These are phyloP conservation scores for Aurelia sp. DNA, from an alignment of 30 jellyfish, hydroid and myxozoan genomes.

Conservation along the genomic window DNA sequence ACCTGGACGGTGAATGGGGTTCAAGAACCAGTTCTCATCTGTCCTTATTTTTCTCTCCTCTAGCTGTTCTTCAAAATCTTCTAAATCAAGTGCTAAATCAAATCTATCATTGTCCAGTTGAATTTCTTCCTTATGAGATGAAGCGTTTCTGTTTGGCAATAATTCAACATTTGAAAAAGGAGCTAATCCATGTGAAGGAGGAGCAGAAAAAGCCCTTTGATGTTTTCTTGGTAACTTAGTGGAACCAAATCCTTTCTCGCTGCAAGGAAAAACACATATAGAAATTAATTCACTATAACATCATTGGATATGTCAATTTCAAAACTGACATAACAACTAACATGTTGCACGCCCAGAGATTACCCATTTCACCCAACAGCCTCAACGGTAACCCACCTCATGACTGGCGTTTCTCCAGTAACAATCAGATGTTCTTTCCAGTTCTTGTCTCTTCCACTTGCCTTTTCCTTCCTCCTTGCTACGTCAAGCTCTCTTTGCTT, in stretches of 20 bases:
- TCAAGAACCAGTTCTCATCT: constrained; percentile 40
- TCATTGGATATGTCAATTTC: no score
- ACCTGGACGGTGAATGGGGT: constrained; percentile 63
- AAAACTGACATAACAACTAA: no score
- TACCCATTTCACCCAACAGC: no score
- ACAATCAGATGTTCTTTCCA: background rate
- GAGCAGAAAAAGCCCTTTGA: constrained; percentile 42
- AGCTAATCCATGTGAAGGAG: background rate
- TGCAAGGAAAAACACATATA: background rate
- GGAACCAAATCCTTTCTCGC: constrained; percentile 28
- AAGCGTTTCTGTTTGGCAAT: constrained; percentile 7
- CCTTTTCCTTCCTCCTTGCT: background rate
- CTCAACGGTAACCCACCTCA: constrained; percentile 6
- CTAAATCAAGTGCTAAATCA: constrained; percentile 16
- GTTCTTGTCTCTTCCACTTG: background rate
- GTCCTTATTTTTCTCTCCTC: background rate
- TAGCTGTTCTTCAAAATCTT: background rate
- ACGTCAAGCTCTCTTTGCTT: constrained; percentile 26
- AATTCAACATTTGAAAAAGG: constrained; percentile 23
- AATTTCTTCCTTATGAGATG: constrained; percentile 40
- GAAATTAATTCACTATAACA: background rate
- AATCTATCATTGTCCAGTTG: constrained; percentile 11
- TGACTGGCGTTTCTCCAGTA: constrained; percentile 43
- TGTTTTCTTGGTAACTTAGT: background rate
- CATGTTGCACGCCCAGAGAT: no score